These are phyloP conservation scores for Agonopterix arenella DNA, from an alignment of 2,888 invertebrate species.

Conservation along the genomic window DNA sequence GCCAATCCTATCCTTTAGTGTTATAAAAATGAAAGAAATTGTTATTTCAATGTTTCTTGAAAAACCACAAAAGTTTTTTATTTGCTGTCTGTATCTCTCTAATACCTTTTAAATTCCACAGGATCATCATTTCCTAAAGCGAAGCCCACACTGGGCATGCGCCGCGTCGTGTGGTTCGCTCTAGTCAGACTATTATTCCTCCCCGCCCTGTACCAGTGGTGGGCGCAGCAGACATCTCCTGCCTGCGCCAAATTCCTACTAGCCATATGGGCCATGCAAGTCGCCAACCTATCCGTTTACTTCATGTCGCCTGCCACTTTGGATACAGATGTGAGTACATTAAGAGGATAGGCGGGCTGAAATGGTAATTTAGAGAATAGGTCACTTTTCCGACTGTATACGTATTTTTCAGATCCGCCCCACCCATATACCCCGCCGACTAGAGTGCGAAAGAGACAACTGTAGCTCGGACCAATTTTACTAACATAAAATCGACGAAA, in stretches of 20 bases:
- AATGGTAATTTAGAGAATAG: too few species aligned
- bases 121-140: slow-evolving; percentile 97
- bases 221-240: slow-evolving; percentile 91
- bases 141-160: slow-evolving; percentile 94
- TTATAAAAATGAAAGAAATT: too few species aligned
- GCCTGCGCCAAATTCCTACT: slow-evolving; percentile 85
- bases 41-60: too few species aligned
- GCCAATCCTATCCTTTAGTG: too few species aligned
- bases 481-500: too few species aligned
- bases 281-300: slow-evolving; percentile 78
- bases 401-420: too few species aligned
- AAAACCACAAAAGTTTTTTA: too few species aligned
- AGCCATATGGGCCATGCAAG: slow-evolving; percentile 86
- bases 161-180: slow-evolving; percentile 90
- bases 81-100: neutral
- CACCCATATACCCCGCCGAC: too few species aligned
- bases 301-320: slow-evolving; percentile 53
- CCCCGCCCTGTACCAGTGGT: slow-evolving; percentile 92
- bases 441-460: too few species aligned
- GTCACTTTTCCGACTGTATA: too few species aligned
- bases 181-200: slow-evolving; percentile 88
- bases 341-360: too few species aligned
- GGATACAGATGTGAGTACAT: slow-evolving; percentile 70
- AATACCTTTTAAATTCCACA: slow-evolving; percentile 32
- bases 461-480: too few species aligned